Evolutionary conservation across 1,140 invertebrate genomes (phyloP).

Genomic region (Lepidurus packardi): DNA sequence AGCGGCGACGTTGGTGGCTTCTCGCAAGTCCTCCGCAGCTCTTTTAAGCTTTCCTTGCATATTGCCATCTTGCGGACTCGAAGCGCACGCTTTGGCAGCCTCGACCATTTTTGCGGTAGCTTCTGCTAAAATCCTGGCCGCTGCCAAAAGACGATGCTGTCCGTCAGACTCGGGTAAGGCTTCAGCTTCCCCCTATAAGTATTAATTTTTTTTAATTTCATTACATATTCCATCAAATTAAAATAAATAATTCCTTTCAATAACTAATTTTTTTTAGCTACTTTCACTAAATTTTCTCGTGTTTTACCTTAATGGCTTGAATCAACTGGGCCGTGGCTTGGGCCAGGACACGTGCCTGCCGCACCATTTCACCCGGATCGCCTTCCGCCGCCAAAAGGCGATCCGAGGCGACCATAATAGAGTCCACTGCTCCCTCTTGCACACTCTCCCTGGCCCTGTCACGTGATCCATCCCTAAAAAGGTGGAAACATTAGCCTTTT

Average conservation of each 20-base stretch:
- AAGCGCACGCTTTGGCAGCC: constrained; percentile 85
- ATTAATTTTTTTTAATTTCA: not conserved
- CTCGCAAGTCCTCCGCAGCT: constrained; percentile 85
- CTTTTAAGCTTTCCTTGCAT: constrained; percentile 75
- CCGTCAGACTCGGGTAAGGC: constrained; percentile 77
- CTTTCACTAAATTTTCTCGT: not conserved
- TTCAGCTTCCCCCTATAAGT: constrained; percentile 68
- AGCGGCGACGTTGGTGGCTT: constrained; percentile 75
- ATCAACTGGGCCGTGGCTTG: constrained; percentile 71
- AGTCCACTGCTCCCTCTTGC: constrained; percentile 80
- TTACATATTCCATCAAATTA: constrained; percentile 38
- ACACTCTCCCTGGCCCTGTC: constrained; percentile 50
- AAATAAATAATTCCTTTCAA: constrained; percentile 32
- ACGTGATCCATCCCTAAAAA: constrained; percentile 46
- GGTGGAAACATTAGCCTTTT: constrained; percentile 16
- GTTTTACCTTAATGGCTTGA: constrained; percentile 73
- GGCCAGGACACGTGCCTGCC: constrained; percentile 83
- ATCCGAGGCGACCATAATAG: constrained; percentile 84
- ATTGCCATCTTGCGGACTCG: constrained; percentile 71
- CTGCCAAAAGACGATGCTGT: constrained; percentile 80
- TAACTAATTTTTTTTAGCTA: constrained; percentile 29
- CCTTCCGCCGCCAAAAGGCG: constrained; percentile 71
- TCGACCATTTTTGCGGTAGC: constrained; percentile 94
- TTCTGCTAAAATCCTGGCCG: constrained; percentile 87
- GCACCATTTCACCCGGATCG: constrained; percentile 88